Conservation (phyloP, 2,797 vertebrate species). For the Melopsittacus undulatus region DNA sequence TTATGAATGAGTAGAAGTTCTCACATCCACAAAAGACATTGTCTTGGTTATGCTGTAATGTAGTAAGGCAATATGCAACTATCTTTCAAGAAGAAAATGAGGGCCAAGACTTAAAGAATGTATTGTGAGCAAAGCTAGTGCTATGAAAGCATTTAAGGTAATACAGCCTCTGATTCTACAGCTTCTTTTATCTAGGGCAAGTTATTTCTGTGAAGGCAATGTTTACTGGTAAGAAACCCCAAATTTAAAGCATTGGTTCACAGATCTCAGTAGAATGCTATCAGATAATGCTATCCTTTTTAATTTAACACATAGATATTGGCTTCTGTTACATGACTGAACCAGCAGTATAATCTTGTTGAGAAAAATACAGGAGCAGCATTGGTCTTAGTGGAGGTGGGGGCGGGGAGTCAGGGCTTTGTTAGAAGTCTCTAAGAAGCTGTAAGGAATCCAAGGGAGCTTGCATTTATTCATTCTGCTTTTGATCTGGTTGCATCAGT, state of each 20-base stretch:
- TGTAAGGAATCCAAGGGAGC: not conserved
- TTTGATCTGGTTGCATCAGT: not conserved
- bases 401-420: not conserved
- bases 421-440: not conserved
- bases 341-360: not conserved
- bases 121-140: not conserved
- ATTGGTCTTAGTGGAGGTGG: not conserved
- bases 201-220: not conserved
- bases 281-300: not conserved
- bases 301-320: not conserved
- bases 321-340: not conserved
- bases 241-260: not conserved
- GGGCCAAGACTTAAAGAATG: not conserved
- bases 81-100: not conserved
- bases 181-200: not conserved
- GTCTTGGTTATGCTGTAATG: not conserved
- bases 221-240: rapidly evolving
- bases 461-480: not conserved
- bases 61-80: not conserved
- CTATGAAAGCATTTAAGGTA: not conserved
- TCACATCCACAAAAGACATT: not conserved
- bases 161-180: not conserved
- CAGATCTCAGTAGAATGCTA: not conserved
- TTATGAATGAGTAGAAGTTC: not conserved
- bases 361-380: not conserved